Conservation (phyloP, 2,888 invertebrate genomes). For the Morinoia aosen region DNA sequence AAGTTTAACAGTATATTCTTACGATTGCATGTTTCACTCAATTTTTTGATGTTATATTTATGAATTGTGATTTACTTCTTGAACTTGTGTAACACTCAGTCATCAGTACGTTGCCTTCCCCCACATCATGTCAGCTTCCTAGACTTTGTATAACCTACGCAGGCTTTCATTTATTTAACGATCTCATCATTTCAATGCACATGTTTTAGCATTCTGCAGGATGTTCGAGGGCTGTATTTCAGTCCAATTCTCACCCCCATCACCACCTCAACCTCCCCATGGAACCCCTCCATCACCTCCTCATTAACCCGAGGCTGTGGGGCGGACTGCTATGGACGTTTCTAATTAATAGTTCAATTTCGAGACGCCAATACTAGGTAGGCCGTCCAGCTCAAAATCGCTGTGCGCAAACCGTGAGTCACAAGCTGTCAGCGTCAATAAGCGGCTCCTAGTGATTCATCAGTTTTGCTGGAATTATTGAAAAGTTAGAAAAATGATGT, state of each 20-base stretch:
- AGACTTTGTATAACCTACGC: not conserved
- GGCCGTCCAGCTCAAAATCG: conserved; percentile 18
- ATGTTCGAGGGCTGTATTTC: not conserved
- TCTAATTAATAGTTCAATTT: conserved; percentile 51
- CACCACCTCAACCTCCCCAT: not conserved
- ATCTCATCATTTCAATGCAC: not conserved
- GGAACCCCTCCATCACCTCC: not conserved
- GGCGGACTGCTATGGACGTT: conserved; percentile 44
- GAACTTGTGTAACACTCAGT: not conserved
- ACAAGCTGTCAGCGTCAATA: not conserved
- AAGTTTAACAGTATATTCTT: too few species aligned
- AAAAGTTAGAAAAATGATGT: not conserved
- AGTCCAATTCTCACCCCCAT: not conserved
- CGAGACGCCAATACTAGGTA: conserved; percentile 49
- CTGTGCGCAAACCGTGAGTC: not conserved
- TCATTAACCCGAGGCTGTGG: conserved; percentile 46
- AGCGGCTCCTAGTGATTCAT: not conserved
- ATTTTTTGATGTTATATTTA: not conserved
- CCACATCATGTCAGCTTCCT: not conserved
- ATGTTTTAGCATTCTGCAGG: not conserved
- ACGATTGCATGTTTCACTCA: too few species aligned
- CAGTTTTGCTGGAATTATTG: not conserved
- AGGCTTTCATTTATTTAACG: too few species aligned
- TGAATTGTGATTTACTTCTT: too few species aligned
- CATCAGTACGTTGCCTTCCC: not conserved